Base-by-base conservation (phyloP, 1,140 invertebrate species). In the Cydia splendana region DNA sequence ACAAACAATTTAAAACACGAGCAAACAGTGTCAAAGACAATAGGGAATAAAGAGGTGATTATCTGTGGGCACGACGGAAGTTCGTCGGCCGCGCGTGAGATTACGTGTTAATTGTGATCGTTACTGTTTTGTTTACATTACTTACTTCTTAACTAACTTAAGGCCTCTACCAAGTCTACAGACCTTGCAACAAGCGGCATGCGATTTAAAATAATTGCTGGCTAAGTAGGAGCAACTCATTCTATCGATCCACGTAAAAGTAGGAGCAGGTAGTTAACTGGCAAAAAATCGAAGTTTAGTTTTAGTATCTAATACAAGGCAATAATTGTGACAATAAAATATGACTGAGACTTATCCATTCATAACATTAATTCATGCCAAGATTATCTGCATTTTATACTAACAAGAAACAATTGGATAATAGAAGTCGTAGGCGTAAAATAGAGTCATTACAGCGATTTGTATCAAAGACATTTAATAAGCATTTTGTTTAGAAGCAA, bases 61-160 rank as follows among this genome's bases (percentile, higher is more conserved):
- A n/a, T 69, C 30, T 69, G 38, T 69, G 30, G 30, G 42, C 34
- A n/a, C 67, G 34, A 42, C 67, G 67, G 38, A 71, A 71, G 67
- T 45, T 71, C 67, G 34, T 18, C 34, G 67, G 30, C 67, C 67
- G 67, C 30, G 30, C 34, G 67, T 42, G 67, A 38, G 34, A 71
- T 71, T 71, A 71, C 67, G 9, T 71, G 34, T 38, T 71, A 71
- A 67, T 67, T 15, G 15, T 71, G 5, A 71, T 71, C n/a, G 15
- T 20, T 15, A 42, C 67, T n/a, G 24, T 42, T 71, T 42, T 71
- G 67, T 71, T 34, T 34, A 34, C 34, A 34, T 34, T 30, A 30
- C 28, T 69, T 71, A 71, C 65, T 34, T 42, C n/a, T 57, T 57
- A 1, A n/a, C 15, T 57, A 48, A 9, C 45, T 48, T 10, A 13